Base-by-base conservation (phyloP, 2,888 invertebrate species). In the Aphidius colemani region DNA sequence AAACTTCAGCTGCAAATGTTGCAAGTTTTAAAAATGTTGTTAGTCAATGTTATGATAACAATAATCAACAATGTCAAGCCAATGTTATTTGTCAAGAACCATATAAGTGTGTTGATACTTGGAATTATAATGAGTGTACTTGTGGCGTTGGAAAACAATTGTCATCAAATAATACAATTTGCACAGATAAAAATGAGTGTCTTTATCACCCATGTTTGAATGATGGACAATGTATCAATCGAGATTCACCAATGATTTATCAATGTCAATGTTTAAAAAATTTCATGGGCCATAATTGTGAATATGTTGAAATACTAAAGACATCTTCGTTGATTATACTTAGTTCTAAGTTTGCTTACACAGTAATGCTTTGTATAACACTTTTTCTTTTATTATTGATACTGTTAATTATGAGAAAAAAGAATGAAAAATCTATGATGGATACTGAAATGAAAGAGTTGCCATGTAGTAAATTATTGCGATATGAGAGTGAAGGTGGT, bases 121-220 rank as follows among this genome's bases (percentile, higher is more conserved):
- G 98, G 98, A 98, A 98, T 83, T 93, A 95, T 84, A 95, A 96
- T 78, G 96, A 97, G 83, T 98, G 98, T 95, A 95, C 96, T 95
- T 98, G 96, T 87, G 95, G 95, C 79, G 94, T 95, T 85, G 96
- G 96, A 84, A 91, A 92, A 83, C 88, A 94, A 80, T 91, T 94
- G 85, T 92, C 95, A 67, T 89, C 92, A 72, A 95, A 96, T 85
- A 80, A 76, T 56, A 95, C 95, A 84, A 93, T 93, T 82, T 96
- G 96, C 85, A 92, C 91, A 85, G 96, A 96, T 87, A 94, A 94
- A 85, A 94, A 96, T 86, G 96, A 96, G 84, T 96, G 96, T 84
- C 88, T 94, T 83, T 95, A 95, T 85, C 89, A 92, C 84, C 96
- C 96, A 69, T 96, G 96, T 84, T 88, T 94, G 79, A 95, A 96